Base-by-base conservation (phyloP, 2,888 invertebrate species). In the Ectemnius lituratus region DNA sequence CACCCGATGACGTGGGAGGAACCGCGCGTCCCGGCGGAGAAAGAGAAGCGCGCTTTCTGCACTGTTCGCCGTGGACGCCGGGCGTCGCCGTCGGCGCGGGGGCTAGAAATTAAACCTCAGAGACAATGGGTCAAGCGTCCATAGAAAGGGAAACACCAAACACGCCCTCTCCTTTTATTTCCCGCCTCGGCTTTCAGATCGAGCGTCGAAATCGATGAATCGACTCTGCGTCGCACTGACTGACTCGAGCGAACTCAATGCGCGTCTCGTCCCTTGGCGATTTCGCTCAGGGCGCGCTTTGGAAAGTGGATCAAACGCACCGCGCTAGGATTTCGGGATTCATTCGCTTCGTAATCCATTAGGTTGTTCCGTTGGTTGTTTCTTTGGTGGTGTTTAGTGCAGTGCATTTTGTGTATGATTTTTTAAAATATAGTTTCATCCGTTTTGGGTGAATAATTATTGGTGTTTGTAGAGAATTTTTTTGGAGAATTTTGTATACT, bases 41-140 rank as follows among this genome's bases (percentile, higher is more conserved):
- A 75, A 75, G 76, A 75, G 69, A 70, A 37, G 64, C 60, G 23
- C 23, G 23, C 49, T 16, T 60, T 20, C 23, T 0, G 2, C 37
- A 52, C 62, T 59, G 56, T 46, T 58, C 16, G 59, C 66, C 70
- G 62, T n/a, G 67, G 67, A 62, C 58, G 27, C 28, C 60, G 59
- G 23, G 23, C 23, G 23, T 23, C 23, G 23, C 23, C 23, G 20
- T 20, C 20, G 20, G 20, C 47, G 63, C 60, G 23, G 80, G 85
- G 85, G 84, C 83, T 81, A 86, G 87, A 90, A 89, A 89, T 89
- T 88, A 89, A 89, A 89, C 88, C 85, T 84, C 78, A 86, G 88
- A 89, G 87, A 90, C 90, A 90, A 90, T 90, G 83, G 90, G 90
- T 90, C 90, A 90, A 90, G 88, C 88, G 90, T 86, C 86, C 89